Conservation (phyloP, 2,797 vertebrate genomes). For the Calcarius lapponicus region DNA sequence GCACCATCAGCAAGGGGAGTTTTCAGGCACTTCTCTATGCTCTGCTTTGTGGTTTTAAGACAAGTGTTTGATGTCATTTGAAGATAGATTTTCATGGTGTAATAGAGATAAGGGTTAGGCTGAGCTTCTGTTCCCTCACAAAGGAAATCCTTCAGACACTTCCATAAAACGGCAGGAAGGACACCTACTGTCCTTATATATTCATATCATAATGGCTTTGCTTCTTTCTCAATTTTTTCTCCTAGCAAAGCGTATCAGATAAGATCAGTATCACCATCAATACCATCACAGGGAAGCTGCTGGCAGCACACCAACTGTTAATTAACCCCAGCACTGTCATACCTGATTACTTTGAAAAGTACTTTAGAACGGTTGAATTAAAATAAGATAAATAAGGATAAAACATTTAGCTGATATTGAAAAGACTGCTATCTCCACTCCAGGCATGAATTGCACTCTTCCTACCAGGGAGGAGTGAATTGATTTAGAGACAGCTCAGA, state of each 20-base stretch:
- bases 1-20: background rate
- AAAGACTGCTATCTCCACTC: background rate
- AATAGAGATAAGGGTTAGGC: background rate
- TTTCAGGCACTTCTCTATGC: background rate
- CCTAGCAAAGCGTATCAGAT: constrained; percentile 8
- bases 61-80: constrained; percentile 41
- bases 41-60: constrained; percentile 23
- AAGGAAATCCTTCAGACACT: constrained; percentile 40
- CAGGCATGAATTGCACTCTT: background rate
- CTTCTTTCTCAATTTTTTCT: background rate
- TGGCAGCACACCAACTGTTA: constrained; percentile 54
- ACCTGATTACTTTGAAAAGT: constrained; percentile 53
- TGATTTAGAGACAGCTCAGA: constrained; percentile 40
- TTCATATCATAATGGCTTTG: constrained; percentile 25
- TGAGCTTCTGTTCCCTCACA: constrained; percentile 34
- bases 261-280: constrained; percentile 64
- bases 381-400: constrained; percentile 52
- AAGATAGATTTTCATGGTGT: constrained; percentile 33
- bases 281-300: constrained; percentile 7
- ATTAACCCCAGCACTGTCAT: constrained; percentile 60
- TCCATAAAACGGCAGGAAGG: constrained; percentile 59
- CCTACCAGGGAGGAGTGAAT: background rate
- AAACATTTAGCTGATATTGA: constrained; percentile 41
- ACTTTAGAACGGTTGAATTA: constrained; percentile 23
- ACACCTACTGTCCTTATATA: constrained; percentile 58